Conservation (phyloP, 2,797 vertebrate species). For the Thalassophryne amazonica region DNA sequence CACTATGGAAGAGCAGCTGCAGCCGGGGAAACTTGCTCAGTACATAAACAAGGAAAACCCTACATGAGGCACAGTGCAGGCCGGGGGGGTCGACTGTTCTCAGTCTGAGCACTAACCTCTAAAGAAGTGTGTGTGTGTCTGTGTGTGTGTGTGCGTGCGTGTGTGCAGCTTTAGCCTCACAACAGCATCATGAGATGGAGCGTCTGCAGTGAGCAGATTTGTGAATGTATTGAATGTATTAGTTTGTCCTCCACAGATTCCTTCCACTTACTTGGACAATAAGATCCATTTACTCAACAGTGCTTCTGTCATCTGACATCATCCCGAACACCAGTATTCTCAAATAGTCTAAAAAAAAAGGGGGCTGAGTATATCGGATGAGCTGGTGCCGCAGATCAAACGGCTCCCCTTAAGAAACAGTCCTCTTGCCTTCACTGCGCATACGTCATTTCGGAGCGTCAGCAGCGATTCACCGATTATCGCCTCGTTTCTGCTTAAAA, state of each 20-base stretch:
- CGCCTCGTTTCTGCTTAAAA: too few relatives aligned
- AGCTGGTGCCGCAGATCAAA: too few relatives aligned
- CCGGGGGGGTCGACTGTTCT: too few relatives aligned
- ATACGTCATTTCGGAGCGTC: too few relatives aligned
- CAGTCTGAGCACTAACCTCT: conserved; percentile 51
- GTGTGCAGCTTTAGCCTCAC: conserved; percentile 29
- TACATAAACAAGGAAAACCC: conserved; percentile 13
- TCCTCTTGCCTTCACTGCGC: too few relatives aligned
- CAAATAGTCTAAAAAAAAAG: too few relatives aligned
- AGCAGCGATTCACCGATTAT: too few relatives aligned
- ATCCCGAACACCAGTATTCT: conserved; percentile 57
- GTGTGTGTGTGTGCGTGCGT: too few relatives aligned
- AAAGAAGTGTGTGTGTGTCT: too few relatives aligned
- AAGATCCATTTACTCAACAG: conserved; percentile 58
- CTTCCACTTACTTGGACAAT: conserved; percentile 76
- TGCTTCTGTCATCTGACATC: conserved; percentile 73
- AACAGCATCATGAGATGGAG: conserved; percentile 61
- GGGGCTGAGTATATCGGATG: too few relatives aligned
- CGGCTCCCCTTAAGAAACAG: too few relatives aligned
- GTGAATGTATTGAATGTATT: conserved; percentile 60
- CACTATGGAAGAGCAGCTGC: conserved; percentile 62
- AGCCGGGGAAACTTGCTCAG: conserved; percentile 35
- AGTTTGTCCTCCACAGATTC: conserved; percentile 73
- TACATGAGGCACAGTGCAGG: conserved; percentile 35
- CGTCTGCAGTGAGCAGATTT: conserved; percentile 56